Percentiles rank a stretch among this genome's conserved stretches.
These are phyloP conservation scores for Oscheius sp. DNA, from an alignment of 2,888 invertebrate species.

Conservation along the genomic window DNA sequence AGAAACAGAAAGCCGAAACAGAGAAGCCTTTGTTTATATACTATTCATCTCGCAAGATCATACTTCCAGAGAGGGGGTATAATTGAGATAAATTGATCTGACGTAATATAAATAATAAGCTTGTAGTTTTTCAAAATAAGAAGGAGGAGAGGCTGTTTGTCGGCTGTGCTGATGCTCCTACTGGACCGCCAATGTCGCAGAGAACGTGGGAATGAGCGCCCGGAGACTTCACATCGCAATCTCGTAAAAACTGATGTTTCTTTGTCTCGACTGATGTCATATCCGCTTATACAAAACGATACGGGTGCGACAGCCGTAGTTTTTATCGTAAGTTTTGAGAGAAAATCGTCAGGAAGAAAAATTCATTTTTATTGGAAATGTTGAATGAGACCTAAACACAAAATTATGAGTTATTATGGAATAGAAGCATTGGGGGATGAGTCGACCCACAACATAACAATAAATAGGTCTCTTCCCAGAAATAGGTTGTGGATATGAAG, in stretches of 20 bases:
- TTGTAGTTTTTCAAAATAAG: too few relatives aligned
- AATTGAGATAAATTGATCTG: too few relatives aligned
- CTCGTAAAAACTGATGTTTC: background rate
- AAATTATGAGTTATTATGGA: background rate
- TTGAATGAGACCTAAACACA: background rate
- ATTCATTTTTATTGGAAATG: background rate
- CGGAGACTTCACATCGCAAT: constrained; percentile 15
- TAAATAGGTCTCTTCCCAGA: constrained; percentile 7
- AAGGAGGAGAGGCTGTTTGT: too few relatives aligned
- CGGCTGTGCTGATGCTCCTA: background rate
- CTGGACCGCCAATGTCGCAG: constrained; percentile 12
- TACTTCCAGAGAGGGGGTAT: too few relatives aligned
- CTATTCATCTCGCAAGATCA: too few relatives aligned
- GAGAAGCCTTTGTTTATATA: too few relatives aligned
- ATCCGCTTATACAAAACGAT: background rate
- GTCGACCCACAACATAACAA: background rate
- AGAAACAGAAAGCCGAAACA: constrained; percentile 1
- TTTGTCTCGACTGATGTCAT: background rate
- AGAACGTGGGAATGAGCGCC: constrained; percentile 37
- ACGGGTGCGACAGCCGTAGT: background rate
- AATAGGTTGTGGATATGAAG: constrained; percentile 24
- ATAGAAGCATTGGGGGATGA: too few relatives aligned
- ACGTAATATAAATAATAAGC: too few relatives aligned
- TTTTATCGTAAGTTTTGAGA: background rate
- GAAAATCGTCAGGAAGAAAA: background rate